Conservation (phyloP, 1,140 invertebrate genomes). For the Mesaphorura yosii region DNA sequence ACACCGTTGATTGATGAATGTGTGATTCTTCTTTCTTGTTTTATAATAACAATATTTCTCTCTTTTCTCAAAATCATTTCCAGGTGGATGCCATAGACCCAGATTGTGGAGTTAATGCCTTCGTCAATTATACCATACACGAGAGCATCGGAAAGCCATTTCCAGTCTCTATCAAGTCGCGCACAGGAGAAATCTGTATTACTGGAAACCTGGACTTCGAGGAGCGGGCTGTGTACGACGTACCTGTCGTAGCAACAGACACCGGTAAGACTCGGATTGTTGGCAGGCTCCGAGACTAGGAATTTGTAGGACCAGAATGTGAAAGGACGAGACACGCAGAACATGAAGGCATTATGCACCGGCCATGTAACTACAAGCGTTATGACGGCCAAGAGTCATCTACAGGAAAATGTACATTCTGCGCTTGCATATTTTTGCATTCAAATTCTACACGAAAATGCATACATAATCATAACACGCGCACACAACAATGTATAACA, state of each 20-base stretch:
- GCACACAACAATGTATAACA: too few relatives aligned
- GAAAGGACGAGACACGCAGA: not conserved
- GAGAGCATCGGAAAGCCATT: constrained; percentile 49
- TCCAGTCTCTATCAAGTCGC: constrained; percentile 65
- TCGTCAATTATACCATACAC: constrained; percentile 83
- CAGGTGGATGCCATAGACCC: constrained; percentile 87
- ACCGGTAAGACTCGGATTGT: constrained; percentile 66
- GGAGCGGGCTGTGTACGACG: constrained; percentile 67
- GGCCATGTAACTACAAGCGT: too few relatives aligned
- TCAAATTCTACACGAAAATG: too few relatives aligned
- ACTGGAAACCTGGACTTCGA: constrained; percentile 74
- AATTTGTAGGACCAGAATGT: too few relatives aligned
- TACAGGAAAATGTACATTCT: too few relatives aligned
- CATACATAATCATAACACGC: too few relatives aligned
- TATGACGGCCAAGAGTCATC: too few relatives aligned
- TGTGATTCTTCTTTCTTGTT: not conserved
- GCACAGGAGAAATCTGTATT: constrained; percentile 81
- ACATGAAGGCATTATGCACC: not conserved
- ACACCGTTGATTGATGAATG: too few relatives aligned
- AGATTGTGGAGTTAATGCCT: constrained; percentile 86
- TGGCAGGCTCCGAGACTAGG: too few relatives aligned
- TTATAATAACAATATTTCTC: too few relatives aligned
- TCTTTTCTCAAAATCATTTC: too few relatives aligned
- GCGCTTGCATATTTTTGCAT: too few relatives aligned
- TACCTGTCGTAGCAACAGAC: constrained; percentile 87